Evolutionary conservation across 2,113 vertebrate genomes (phyloP).

Genomic region (Vulpes lagopus): DNA sequence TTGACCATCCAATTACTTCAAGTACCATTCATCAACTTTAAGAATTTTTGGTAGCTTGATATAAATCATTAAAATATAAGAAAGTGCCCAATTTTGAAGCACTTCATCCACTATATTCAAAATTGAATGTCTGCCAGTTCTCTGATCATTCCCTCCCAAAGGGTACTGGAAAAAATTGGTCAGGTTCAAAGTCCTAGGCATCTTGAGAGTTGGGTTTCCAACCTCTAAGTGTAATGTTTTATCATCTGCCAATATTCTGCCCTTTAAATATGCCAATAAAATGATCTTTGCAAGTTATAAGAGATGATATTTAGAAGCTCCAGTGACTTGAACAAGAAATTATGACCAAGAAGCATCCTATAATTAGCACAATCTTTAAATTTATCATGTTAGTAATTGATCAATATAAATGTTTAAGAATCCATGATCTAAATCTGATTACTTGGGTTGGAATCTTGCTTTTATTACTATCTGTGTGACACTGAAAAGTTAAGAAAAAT

Average conservation of each 20-base stretch:
- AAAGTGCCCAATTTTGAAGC: not conserved
- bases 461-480: slow-evolving; percentile 16
- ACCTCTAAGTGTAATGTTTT: not conserved
- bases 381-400: slow-evolving; percentile 60
- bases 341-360: slow-evolving; percentile 43
- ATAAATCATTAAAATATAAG: slow-evolving; percentile 35
- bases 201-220: slow-evolving; percentile 21
- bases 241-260: slow-evolving; percentile 40
- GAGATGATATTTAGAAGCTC: slow-evolving; percentile 62
- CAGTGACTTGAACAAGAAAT: slow-evolving; percentile 51
- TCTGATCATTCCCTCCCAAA: not conserved
- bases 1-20: slow-evolving; percentile 16
- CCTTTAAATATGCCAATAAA: slow-evolving; percentile 30
- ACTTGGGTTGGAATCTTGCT: slow-evolving; percentile 42
- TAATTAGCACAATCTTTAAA: slow-evolving; percentile 53
- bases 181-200: not conserved
- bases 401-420: slow-evolving; percentile 50
- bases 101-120: slow-evolving; percentile 40
- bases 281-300: slow-evolving; percentile 35
- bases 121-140: not conserved
- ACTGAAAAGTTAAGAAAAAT: not conserved
- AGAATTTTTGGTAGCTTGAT: not conserved
- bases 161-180: not conserved
- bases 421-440: slow-evolving; percentile 39
- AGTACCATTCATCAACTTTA: not conserved